Base-by-base conservation (phyloP, 2,888 invertebrate species). In the Drosophila melanocephala region DNA sequence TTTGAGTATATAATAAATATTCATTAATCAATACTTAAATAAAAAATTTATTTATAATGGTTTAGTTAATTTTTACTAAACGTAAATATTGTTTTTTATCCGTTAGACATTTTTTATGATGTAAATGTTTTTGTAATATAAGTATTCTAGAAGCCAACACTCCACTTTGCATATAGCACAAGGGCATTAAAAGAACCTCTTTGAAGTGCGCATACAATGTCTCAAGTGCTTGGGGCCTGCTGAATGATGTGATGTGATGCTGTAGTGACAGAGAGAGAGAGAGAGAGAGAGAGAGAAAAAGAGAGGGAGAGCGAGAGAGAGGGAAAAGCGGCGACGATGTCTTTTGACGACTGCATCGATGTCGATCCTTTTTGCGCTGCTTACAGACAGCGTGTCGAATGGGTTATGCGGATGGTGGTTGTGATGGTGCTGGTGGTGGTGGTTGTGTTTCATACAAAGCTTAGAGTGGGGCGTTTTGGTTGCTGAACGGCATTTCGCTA, bases 331-430 rank as follows among this genome's bases (percentile, higher is more conserved):
- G 72, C 35, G 60, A 75, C 75, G 72, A 74, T 61, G 72, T 82
- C 83, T 72, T 61, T 81, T 78, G 87, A 79, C 76, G 88, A 83
- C 75, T 73, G 77, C 63, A 77, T 86, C 81, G 77, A 74, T 80
- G 84, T 77, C 84, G 87, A 86, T 90, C 86, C 91, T 86, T 80
- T 70, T 62, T 79, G 66, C 66, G 83, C 75, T 75, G 91, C 74
- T 75, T 72, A 78, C 83, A 91, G 90, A 89, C 87, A 87, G 90
- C 88, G 86, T 89, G 85, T 82, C 87, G 91, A 91, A 89, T 91
- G 87, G 72, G 58, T 66, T 74, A 66, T 71, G 69, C 61, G 57
- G 58, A 70, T 55, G 62, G 28, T 62, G 58, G 64, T 28, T 30
- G 30, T 14, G 28, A 28, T 39, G 33, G 60, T 26, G 53, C 42